Evolutionary conservation across 2,888 invertebrate genomes (phyloP), one percentile per base, ranked within the genome.

Genomic region (Hypsopygia costalis): DNA sequence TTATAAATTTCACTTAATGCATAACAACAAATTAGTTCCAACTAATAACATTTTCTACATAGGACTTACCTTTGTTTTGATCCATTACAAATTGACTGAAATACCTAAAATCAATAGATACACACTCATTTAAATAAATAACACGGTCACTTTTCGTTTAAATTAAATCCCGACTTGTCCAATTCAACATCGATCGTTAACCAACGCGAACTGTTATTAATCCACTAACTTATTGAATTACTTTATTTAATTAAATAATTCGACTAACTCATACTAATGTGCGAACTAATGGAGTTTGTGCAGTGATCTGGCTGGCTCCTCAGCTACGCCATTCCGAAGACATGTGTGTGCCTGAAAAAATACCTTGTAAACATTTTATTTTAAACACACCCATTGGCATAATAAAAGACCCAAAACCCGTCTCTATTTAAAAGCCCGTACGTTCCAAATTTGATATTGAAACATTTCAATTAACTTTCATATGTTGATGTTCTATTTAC

Each of bases 241-340:
- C 85, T 80, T 79, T 77, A 78, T 76, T 66, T 85, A 88, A 88
- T 88, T 87, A 76, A 77, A 83, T 86, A 83, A 87, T 86, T 83
- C 77, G 72, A 80, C 86, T 87, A 87, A 88, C 83, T 81, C 78
- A 63, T 58, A 49, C 75, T 87, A 88, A 88, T 88, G 88, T 86
- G 85, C 65, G 87, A 83, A 88, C 87, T 85, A 88, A 88, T 88
- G 86, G 82, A 82, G 72, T 78, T 59, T 65, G 72, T 81, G 66
- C 75, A 58, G 65, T 53, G 83, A 76, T 86, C 86, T 88, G 88
- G 86, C 86, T 88, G 88, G 86, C 88, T 85, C 56, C 59, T 61
- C 57, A 48, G 62, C 58, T 58, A 66, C 62, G 58, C 62, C 64
- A 58, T 58, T 65, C 68, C 64, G 60, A 59, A 58, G 59, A 56